Evolutionary conservation across 1,140 invertebrate species (phyloP).

Genomic region (Metaphire vulgaris): DNA sequence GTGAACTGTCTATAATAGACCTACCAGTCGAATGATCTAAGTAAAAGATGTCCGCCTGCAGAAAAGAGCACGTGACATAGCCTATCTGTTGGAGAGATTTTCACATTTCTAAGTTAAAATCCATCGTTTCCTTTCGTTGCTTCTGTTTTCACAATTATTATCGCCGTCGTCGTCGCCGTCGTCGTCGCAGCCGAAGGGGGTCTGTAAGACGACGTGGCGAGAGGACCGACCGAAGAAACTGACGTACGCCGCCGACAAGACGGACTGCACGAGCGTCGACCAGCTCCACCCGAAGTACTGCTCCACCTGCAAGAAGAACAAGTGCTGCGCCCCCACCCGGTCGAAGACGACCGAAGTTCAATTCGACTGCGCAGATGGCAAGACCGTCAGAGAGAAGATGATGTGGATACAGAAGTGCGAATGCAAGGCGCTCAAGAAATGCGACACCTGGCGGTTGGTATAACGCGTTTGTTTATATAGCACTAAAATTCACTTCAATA

Average conservation of each 20-base stretch:
- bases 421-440: neutral
- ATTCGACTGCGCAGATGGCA: slow-evolving; percentile 41
- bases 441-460: neutral
- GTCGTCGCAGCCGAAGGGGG: neutral
- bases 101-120: no score
- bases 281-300: slow-evolving; percentile 61
- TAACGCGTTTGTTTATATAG: no score
- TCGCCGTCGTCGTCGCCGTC: no score
- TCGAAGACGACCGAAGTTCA: slow-evolving; percentile 58
- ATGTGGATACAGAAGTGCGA: neutral
- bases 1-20: no score
- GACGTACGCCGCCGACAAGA: slow-evolving; percentile 56
- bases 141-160: no score
- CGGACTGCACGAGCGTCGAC: slow-evolving; percentile 60
- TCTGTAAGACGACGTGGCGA: slow-evolving; percentile 61
- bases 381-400: slow-evolving; percentile 21
- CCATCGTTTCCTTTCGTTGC: no score
- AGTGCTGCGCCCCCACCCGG: slow-evolving; percentile 58
- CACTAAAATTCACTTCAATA: no score
- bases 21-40: no score
- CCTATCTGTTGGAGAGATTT: no score
- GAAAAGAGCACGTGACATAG: no score
- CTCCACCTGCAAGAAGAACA: slow-evolving; percentile 55
- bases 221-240: slow-evolving; percentile 54
- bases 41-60: no score